Conservation (phyloP, 1,140 invertebrate species). For the Lordiphosa stackelbergi region DNA sequence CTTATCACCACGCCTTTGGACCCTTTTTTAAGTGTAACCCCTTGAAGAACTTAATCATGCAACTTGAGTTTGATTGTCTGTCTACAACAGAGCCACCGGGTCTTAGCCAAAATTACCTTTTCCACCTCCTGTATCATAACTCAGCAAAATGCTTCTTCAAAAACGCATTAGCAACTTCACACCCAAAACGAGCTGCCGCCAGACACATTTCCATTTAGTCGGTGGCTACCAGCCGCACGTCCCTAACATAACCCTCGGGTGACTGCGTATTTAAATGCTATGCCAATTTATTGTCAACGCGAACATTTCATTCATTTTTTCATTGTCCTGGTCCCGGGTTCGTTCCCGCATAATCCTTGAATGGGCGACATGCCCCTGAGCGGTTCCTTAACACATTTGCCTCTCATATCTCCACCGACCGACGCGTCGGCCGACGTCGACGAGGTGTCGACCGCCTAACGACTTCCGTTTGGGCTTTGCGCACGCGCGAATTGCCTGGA, state of each 20-base stretch:
- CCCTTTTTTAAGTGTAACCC: no score
- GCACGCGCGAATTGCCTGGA: conserved; percentile 52
- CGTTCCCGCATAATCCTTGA: conserved; percentile 58
- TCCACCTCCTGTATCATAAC: not conserved
- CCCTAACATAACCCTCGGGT: conserved; percentile 8
- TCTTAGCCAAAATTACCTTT: no score
- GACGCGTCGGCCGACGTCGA: conserved; percentile 17
- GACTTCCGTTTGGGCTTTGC: conserved; percentile 73
- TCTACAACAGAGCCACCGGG: no score
- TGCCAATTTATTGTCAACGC: conserved; percentile 73
- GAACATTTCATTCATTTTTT: conserved; percentile 53
- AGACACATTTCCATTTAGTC: conserved; percentile 21
- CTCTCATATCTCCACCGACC: conserved; percentile 25
- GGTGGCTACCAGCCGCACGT: not conserved
- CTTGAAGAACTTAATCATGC: no score
- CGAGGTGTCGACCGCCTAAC: conserved; percentile 47
- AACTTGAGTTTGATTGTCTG: no score
- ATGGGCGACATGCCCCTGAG: conserved; percentile 46
- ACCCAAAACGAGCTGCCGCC: conserved; percentile 29
- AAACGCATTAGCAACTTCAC: conserved; percentile 67
- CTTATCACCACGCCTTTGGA: no score
- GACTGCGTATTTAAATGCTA: conserved; percentile 64
- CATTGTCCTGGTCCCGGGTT: conserved; percentile 53
- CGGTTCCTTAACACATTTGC: conserved; percentile 53
- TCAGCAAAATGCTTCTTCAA: conserved; percentile 13